Percentiles rank a stretch among this genome's conserved stretches.
Conservation (phyloP, 2,113 vertebrate genomes). For the Chunga burmeisteri region DNA sequence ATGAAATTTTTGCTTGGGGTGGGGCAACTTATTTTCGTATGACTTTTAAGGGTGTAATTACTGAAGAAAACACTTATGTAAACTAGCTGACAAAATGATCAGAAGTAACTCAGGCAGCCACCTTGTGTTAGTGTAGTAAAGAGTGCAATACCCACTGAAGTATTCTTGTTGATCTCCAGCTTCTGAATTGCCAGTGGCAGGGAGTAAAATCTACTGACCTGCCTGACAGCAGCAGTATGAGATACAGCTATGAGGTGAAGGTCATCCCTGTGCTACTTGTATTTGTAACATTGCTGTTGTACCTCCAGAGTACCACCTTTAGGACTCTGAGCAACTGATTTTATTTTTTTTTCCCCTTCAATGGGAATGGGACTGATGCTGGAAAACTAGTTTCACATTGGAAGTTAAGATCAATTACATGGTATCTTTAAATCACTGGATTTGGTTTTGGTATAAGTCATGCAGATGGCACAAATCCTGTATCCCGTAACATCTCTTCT, state of each 20-base stretch:
- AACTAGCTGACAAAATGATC: not conserved
- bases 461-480: not conserved
- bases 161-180: not conserved
- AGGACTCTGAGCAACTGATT: not conserved
- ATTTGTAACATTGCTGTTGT: not conserved
- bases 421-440: not conserved
- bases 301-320: not conserved
- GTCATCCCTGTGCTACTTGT: rapidly evolving
- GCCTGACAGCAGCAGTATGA: too few species aligned
- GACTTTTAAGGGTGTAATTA: not conserved
- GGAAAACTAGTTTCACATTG: rapidly evolving
- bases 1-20: rapidly evolving
- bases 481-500: not conserved
- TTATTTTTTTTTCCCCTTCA: too few species aligned
- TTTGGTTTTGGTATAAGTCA: not conserved
- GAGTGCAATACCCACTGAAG: not conserved
- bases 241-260: not conserved
- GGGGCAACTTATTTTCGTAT: rapidly evolving
- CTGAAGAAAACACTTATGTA: not conserved
- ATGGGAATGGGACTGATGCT: not conserved
- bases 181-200: not conserved
- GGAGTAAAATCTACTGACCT: not conserved
- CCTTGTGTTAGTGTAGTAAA: not conserved
- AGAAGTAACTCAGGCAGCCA: not conserved
- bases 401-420: rapidly evolving